phyloP scores from a whole-genome alignment of 2,888 invertebrate species.

The Ophion slaviceki region DNA sequence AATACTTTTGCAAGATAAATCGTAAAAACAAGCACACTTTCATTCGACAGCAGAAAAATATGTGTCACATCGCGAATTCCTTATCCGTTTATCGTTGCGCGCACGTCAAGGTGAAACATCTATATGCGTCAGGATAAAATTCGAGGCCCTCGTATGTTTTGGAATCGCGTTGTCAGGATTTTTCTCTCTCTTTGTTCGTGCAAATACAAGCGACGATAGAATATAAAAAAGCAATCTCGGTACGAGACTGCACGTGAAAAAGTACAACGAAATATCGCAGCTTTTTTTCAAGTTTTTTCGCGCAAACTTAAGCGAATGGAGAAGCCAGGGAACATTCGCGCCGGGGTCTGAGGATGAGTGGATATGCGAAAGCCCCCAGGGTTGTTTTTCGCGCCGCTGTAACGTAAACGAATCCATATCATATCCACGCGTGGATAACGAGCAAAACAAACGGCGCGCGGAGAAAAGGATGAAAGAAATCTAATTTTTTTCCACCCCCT shows the following conservation, averaged over 20 bases:
- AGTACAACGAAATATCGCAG: not conserved
- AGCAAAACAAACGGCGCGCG: constrained; percentile 72
- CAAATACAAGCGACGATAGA: not conserved
- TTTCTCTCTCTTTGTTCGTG: not conserved
- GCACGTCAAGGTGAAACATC: not conserved
- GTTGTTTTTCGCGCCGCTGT: not conserved
- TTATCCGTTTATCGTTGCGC: too few relatives aligned
- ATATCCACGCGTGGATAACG: constrained; percentile 65
- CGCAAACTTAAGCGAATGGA: not conserved
- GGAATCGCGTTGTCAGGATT: not conserved
- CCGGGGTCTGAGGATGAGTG: not conserved
- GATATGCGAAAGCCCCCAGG: not conserved
- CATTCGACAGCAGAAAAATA: not conserved
- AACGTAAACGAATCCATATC: constrained; percentile 12
- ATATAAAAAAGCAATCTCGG: not conserved
- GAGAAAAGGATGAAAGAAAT: constrained; percentile 46
- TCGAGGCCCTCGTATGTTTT: not conserved
- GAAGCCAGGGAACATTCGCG: not conserved
- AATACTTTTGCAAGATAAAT: not conserved
- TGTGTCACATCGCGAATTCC: not conserved
- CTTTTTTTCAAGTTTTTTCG: not conserved
- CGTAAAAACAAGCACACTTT: not conserved
- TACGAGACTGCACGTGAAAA: not conserved
- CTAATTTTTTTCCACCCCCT: constrained; percentile 18
- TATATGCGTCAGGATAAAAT: not conserved